A percentile compares a stretch with the other conserved stretches of the same genome.
Evolutionary conservation across 2,113 vertebrate species (phyloP).

Genomic region (Vireo altiloquus): DNA sequence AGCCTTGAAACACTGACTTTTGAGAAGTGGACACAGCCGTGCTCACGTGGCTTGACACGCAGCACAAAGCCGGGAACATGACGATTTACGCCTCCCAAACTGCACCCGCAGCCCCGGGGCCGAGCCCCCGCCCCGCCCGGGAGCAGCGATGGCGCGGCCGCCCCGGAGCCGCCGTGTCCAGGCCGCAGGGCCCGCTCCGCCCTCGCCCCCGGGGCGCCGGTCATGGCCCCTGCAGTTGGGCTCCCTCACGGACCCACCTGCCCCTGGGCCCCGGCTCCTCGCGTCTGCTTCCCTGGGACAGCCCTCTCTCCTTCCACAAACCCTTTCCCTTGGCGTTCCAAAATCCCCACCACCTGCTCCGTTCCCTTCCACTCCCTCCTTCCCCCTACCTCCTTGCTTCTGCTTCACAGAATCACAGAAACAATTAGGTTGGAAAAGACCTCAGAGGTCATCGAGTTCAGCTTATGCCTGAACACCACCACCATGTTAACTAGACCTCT

Average conservation of each 20-base stretch:
- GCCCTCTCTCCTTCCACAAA: no score
- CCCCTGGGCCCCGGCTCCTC: rapidly evolving
- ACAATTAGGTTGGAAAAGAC: neutral
- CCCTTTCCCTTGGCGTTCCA: neutral
- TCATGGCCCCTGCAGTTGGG: rapidly evolving
- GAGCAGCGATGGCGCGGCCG: neutral
- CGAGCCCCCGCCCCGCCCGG: neutral
- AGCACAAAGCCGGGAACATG: no score
- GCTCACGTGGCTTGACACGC: neutral
- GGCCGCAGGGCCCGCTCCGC: neutral
- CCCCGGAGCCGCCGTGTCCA: neutral
- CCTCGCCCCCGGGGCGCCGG: rapidly evolving
- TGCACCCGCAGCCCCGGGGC: neutral
- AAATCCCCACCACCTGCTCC: neutral
- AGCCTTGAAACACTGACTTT: neutral
- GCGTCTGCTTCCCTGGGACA: no score
- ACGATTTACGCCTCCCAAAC: rapidly evolving
- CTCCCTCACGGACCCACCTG: no score
- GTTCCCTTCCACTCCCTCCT: neutral
- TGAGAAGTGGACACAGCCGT: neutral
- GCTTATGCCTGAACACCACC: neutral
- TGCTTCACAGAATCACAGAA: neutral
- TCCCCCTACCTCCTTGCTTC: no score
- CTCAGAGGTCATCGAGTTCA: neutral
- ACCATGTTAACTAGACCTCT: neutral